Evolutionary conservation across 2,888 invertebrate genomes (phyloP).

Genomic region (Aleiodes leptofemur): DNA sequence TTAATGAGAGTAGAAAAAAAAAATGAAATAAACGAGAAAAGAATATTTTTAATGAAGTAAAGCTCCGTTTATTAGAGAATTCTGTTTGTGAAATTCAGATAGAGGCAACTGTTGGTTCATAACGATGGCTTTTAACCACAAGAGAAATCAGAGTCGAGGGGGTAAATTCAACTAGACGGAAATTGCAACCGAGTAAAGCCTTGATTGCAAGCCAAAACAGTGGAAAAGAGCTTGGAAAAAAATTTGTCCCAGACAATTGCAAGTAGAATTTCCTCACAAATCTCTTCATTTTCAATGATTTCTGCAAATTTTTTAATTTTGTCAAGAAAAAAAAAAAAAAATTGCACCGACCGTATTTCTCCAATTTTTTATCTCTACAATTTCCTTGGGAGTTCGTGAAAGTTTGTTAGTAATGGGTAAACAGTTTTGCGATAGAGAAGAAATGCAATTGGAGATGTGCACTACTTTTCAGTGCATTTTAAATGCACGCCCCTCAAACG

Average conservation of each 20-base stretch:
- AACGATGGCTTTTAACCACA: slow-evolving; percentile 7
- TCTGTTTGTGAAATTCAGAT: background rate
- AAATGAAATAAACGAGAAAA: no score
- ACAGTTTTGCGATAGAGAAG: no score
- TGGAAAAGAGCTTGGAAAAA: background rate
- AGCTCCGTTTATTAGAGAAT: background rate
- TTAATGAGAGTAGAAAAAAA: no score
- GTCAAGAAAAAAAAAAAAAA: background rate
- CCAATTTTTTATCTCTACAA: slow-evolving; percentile 9
- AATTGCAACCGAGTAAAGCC: slow-evolving; percentile 8
- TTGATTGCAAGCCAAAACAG: slow-evolving; percentile 20
- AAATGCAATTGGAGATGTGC: no score
- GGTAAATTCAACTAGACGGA: slow-evolving; percentile 8
- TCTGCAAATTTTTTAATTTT: slow-evolving; percentile 8
- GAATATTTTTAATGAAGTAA: no score
- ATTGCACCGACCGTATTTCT: background rate
- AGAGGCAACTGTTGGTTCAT: slow-evolving; percentile 9
- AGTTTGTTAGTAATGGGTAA: no score
- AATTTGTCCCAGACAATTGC: slow-evolving; percentile 20
- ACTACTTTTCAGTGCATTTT: no score
- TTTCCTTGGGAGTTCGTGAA: no score
- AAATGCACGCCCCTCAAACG: no score
- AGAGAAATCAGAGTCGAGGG: slow-evolving; percentile 14
- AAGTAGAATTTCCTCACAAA: slow-evolving; percentile 1
- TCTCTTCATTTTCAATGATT: background rate